A percentile compares a stretch with the other conserved stretches of the same genome.
Evolutionary conservation across 2,888 invertebrate species (phyloP).

Genomic region (Callinectes sapidus): DNA sequence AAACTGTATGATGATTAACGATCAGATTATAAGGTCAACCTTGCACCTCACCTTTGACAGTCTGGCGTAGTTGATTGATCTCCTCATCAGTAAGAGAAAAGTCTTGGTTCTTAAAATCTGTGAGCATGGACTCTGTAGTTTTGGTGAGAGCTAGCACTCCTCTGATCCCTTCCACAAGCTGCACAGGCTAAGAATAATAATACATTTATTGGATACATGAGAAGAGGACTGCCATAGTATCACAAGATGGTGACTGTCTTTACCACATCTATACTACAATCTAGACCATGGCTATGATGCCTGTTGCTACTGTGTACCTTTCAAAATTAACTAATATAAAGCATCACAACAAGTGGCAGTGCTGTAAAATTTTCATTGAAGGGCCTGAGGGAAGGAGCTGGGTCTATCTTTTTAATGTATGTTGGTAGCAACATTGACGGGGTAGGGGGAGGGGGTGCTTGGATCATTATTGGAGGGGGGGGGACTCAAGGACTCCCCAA

Average conservation of each 20-base stretch:
- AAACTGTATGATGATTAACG: background rate
- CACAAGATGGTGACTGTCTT: too few relatives aligned
- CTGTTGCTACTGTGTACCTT: background rate
- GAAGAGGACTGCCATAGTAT: too few relatives aligned
- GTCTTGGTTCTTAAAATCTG: conserved; percentile 69
- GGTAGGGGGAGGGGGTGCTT: too few relatives aligned
- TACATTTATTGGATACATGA: too few relatives aligned
- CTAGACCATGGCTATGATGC: background rate
- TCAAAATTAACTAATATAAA: background rate
- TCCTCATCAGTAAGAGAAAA: conserved; percentile 67
- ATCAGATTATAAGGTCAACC: background rate
- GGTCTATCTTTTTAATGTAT: too few relatives aligned
- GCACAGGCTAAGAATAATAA: conserved; percentile 54
- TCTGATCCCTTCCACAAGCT: conserved; percentile 68
- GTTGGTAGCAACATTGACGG: too few relatives aligned
- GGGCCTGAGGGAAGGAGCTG: too few relatives aligned
- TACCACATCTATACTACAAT: background rate
- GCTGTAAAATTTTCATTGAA: too few relatives aligned
- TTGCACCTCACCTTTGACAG: conserved; percentile 67
- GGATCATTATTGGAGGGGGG: too few relatives aligned
- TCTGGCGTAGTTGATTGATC: conserved; percentile 65
- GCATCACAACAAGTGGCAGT: too few relatives aligned
- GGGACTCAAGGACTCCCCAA: too few relatives aligned
- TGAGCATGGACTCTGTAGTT: conserved; percentile 66
- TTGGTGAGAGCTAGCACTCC: conserved; percentile 62